Base-by-base conservation (phyloP, 2,888 invertebrate genomes). In the Neocrepidodera transversa region DNA sequence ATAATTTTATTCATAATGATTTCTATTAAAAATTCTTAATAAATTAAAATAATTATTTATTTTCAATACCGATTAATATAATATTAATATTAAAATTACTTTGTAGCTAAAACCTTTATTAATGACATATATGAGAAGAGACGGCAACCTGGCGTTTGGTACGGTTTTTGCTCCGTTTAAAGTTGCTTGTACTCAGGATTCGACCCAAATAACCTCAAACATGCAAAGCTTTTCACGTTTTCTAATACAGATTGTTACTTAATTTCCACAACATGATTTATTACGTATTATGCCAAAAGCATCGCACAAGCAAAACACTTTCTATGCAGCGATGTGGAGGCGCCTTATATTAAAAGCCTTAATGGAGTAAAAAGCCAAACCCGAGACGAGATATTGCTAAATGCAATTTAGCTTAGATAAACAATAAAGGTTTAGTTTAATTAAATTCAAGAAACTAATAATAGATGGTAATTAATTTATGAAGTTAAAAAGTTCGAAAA, bases 151-250 rank as follows among this genome's bases (percentile, higher is more conserved):
- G 28, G 18, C n/a, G 1, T 26, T 8, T 8, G 1, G 13, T 32
- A 38, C 6, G 55, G 49, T 43, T 47, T 11, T 48, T 60, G 58
- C 59, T 30, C 58, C 50, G 49, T 35, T 64, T 56, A 59, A 64
- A 64, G 62, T 63, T 57, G 28, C 60, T 49, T 58, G 45, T 57
- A 60, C 35, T 59, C 53, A 40, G 55, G 55, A 52, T 49, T 53
- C 55, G 59, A 58, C 62, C 58, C 35, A 58, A 66, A 66, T 63
- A 51, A 52, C 48, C n/a, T 45, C 20, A 35, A 62, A 60, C 62
- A 64, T 61, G 66, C 62, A 54, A 66, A 58, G 54, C 61, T 51
- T 54, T 55, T 51, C 49, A 55, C 40, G 28, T 53, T 48, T 53
- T 55, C 54, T 17, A 43, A 55, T 50, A 50, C 45, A 10, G 43